Conservation (phyloP, 2,113 vertebrate species). For the Sapajus apella region DNA sequence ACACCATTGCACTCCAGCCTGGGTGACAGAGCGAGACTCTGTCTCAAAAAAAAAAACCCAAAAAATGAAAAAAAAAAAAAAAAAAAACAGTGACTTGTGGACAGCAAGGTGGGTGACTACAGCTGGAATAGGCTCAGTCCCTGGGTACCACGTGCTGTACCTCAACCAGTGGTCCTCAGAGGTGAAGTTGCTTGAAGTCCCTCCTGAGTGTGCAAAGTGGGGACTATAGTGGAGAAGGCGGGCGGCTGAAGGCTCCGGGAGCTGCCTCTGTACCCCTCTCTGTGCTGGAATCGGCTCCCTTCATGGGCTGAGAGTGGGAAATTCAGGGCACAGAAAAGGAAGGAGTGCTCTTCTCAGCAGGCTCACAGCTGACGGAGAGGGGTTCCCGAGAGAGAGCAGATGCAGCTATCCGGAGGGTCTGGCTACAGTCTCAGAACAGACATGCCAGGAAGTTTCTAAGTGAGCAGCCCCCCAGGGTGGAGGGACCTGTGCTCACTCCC, state of each 20-base stretch:
- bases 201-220: not conserved
- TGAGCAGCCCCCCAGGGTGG: not conserved
- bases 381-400: not conserved
- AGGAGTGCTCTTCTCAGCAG: not conserved
- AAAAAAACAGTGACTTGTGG: too few species aligned
- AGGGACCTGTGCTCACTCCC: not conserved
- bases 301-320: rapidly evolving
- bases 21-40: too few species aligned
- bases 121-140: not conserved
- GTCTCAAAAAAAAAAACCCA: too few species aligned
- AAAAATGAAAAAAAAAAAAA: too few species aligned
- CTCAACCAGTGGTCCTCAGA: not conserved
- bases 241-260: not conserved
- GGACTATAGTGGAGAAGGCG: not conserved
- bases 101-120: rapidly evolving
- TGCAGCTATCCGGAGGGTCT: not conserved
- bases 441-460: not conserved
- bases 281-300: not conserved
- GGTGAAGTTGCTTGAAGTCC: not conserved
- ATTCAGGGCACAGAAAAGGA: not conserved
- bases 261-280: rapidly evolving
- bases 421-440: not conserved
- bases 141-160: rapidly evolving
- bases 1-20: too few species aligned
- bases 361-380: not conserved